These are phyloP conservation scores for Furcifer pardalis DNA, from an alignment of 2,797 vertebrate species.

Conservation along the genomic window DNA sequence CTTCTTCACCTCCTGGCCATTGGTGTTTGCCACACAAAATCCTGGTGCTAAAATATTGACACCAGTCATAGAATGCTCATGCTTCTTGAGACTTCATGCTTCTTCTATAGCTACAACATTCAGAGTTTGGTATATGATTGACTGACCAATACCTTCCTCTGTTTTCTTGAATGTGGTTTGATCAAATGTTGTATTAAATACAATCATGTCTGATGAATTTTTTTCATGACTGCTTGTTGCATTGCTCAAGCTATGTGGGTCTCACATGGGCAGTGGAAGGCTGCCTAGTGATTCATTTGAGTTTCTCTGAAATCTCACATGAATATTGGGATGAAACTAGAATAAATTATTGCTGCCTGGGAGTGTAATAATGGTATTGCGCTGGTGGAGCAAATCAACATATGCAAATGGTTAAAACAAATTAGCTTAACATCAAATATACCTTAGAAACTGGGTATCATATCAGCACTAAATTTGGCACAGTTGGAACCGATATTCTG, in stretches of 20 bases:
- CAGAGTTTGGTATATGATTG: background rate
- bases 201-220: background rate
- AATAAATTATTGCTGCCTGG: too few relatives aligned
- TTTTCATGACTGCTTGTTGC: background rate
- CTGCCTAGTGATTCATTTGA: background rate
- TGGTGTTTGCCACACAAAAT: background rate
- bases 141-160: background rate
- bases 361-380: too few relatives aligned
- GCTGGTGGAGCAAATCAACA: too few relatives aligned
- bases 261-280: background rate
- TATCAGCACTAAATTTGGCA: too few relatives aligned
- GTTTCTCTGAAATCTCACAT: background rate
- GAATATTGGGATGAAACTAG: background rate
- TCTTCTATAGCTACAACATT: background rate
- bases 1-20: too few relatives aligned
- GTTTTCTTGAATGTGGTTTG: background rate
- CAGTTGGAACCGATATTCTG: too few relatives aligned
- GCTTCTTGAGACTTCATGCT: background rate
- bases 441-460: too few relatives aligned
- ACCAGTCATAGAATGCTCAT: background rate
- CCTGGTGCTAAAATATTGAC: background rate
- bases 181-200: background rate
- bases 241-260: background rate
- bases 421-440: too few relatives aligned
- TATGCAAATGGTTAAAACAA: too few relatives aligned